Percentiles rank a stretch among this genome's conserved stretches.
Conservation (phyloP, 2,888 invertebrate species). For the Tetragnatha montana region DNA sequence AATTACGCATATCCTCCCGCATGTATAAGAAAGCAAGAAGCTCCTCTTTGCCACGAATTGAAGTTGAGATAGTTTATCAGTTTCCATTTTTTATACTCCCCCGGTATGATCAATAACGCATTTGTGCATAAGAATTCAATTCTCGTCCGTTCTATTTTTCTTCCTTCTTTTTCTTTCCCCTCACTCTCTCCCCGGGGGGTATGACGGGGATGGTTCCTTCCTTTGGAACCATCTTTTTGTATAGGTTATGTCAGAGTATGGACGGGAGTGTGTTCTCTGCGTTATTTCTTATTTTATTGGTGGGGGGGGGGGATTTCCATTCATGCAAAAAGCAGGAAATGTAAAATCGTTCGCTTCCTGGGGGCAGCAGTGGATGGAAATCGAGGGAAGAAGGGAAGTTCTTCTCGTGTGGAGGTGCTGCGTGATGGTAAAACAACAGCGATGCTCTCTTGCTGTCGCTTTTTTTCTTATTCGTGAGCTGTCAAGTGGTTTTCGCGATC, state of each 20-base stretch:
- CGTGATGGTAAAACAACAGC: constrained; percentile 64
- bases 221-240: neutral
- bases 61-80: neutral
- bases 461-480: constrained; percentile 13
- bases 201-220: constrained; percentile 13
- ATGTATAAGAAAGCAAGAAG: too few relatives aligned
- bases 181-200: neutral
- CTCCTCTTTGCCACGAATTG: too few relatives aligned
- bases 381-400: neutral
- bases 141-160: neutral
- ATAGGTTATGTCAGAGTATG: constrained; percentile 24
- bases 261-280: constrained; percentile 20
- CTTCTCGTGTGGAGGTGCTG: neutral
- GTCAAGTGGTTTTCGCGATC: neutral
- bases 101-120: constrained; percentile 14
- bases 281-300: constrained; percentile 58
- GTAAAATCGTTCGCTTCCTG: constrained; percentile 43
- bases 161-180: neutral
- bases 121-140: constrained; percentile 1
- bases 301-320: constrained; percentile 10
- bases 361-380: constrained; percentile 22
- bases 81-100: neutral
- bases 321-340: constrained; percentile 50
- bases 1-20: too few relatives aligned
- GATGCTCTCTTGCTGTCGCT: neutral